A percentile compares a stretch with the other conserved stretches of the same genome.
Conservation (phyloP, 2,113 vertebrate genomes). For the Tretioscincus oriximinensis region DNA sequence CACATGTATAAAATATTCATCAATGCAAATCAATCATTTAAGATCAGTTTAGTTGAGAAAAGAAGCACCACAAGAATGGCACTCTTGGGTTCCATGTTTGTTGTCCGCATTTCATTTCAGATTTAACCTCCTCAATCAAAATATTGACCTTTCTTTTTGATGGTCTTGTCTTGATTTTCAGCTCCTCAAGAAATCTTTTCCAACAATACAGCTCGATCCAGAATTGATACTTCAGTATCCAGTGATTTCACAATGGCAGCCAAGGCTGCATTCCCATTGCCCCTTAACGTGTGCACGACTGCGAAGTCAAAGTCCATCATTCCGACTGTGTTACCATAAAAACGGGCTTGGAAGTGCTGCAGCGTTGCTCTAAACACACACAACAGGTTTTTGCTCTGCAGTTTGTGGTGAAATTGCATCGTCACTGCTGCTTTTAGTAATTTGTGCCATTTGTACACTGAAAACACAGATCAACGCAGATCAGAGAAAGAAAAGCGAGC, state of each 20-base stretch:
- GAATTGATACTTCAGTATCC: not conserved
- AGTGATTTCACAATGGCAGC: not conserved
- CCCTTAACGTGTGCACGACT: too few species aligned
- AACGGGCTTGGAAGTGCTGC: too few species aligned
- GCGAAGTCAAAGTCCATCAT: too few species aligned
- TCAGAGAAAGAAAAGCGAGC: too few species aligned
- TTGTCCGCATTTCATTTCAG: not conserved
- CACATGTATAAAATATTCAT: constrained; percentile 47
- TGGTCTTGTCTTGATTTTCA: not conserved
- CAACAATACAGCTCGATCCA: not conserved
- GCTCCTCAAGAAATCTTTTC: not conserved
- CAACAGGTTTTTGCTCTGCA: too few species aligned
- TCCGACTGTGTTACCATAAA: too few species aligned
- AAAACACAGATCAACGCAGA: too few species aligned
- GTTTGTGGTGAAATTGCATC: too few species aligned
- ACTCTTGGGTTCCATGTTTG: not conserved
- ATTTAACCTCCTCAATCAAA: not conserved
- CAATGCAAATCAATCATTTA: not conserved
- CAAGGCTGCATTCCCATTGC: too few species aligned
- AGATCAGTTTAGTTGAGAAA: not conserved
- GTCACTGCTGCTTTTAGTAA: too few species aligned
- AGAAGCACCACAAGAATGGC: not conserved
- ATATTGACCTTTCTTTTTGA: not conserved
- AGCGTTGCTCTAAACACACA: too few species aligned
- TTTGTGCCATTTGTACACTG: too few species aligned